Percentiles rank a stretch among this genome's conserved stretches.
Evolutionary conservation across 2,888 invertebrate species (phyloP).

Genomic region (Ophion costatus): DNA sequence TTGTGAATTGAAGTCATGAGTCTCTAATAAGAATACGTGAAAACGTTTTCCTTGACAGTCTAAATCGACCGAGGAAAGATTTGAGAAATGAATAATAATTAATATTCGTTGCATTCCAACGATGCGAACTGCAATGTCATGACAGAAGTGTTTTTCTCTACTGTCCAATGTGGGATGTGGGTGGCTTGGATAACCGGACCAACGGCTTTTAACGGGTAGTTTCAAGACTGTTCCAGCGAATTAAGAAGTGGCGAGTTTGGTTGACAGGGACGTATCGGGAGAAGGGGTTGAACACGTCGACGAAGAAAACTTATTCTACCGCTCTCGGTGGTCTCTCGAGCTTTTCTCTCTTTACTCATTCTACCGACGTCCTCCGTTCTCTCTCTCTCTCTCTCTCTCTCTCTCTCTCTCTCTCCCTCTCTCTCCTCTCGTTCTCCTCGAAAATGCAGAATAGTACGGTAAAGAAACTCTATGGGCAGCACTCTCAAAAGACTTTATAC

Average conservation of each 20-base stretch:
- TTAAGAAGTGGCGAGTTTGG: constrained; percentile 51
- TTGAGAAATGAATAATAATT: too few species aligned
- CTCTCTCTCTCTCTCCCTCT: constrained; percentile 6
- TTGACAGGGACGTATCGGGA: constrained; percentile 3
- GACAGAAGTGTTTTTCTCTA: too few species aligned
- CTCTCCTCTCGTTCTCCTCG: not conserved
- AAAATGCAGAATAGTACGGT: constrained; percentile 34
- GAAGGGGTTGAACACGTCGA: constrained; percentile 31
- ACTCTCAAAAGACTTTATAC: constrained; percentile 39
- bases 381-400: not conserved
- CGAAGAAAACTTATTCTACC: constrained; percentile 41
- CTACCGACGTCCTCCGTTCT: not conserved
- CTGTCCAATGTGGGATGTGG: not conserved
- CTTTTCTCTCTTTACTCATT: constrained; percentile 13
- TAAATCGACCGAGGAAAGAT: too few species aligned
- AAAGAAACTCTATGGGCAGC: constrained; percentile 7
- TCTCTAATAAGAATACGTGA: too few species aligned
- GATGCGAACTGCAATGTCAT: too few species aligned
- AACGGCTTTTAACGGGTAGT: constrained; percentile 52
- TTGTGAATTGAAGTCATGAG: too few species aligned
- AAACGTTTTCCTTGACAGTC: too few species aligned
- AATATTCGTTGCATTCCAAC: too few species aligned
- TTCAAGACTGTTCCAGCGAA: constrained; percentile 42
- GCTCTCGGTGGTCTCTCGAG: constrained; percentile 23
- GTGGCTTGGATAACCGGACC: constrained; percentile 24